These are phyloP conservation scores for Toxostoma redivivum DNA, from an alignment of 2,113 vertebrate species.

Conservation along the genomic window DNA sequence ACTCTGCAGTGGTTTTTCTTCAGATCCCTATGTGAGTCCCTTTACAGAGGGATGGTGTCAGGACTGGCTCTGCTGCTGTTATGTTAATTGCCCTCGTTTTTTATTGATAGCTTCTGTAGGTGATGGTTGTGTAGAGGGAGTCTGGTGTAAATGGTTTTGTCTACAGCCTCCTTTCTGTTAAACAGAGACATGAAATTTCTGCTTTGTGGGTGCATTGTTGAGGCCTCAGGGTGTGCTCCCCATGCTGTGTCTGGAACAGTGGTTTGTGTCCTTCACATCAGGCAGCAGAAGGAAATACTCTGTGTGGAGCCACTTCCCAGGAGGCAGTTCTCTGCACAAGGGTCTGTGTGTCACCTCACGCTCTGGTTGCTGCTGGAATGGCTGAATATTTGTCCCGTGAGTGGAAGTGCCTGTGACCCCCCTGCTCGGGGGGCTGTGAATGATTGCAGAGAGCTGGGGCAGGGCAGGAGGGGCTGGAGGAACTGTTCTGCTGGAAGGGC, in stretches of 20 bases:
- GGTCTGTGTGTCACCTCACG: background rate
- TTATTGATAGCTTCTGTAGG: background rate
- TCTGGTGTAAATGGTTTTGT: background rate
- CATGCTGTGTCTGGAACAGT: background rate
- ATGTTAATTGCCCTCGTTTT: background rate
- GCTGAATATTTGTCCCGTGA: background rate
- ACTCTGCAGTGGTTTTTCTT: background rate
- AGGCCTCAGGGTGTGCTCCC: background rate
- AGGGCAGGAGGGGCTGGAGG: conserved; percentile 21
- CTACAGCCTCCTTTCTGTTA: background rate
- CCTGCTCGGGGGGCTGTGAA: conserved; percentile 19
- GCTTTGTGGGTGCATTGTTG: background rate
- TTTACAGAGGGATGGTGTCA: background rate
- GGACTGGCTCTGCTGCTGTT: background rate
- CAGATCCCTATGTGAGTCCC: background rate
- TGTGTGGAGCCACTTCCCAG: background rate
- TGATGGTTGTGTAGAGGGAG: background rate
- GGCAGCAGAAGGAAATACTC: background rate
- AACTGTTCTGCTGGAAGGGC: conserved; percentile 37
- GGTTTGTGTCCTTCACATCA: background rate
- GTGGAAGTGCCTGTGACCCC: background rate
- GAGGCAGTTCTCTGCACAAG: background rate
- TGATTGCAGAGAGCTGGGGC: conserved; percentile 57
- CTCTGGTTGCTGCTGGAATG: background rate
- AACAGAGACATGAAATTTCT: background rate